Evolutionary conservation across 2,113 vertebrate genomes (phyloP), one percentile per base, ranked within the genome.

Genomic region (Phrynosoma blainvillii): DNA sequence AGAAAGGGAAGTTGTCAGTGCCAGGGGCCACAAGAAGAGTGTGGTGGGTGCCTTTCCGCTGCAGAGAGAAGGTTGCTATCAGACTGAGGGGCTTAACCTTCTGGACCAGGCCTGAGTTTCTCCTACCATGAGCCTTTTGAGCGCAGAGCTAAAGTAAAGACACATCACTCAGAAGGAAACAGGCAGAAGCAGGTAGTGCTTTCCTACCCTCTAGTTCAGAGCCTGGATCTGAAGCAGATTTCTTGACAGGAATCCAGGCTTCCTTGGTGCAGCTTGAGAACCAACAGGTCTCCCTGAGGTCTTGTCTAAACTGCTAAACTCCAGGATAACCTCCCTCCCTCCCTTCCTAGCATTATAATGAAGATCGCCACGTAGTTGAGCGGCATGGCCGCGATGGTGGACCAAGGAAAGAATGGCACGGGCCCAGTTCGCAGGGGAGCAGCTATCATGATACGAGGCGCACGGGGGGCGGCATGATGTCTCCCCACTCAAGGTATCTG

Each of bases 351-450:
- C 96, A 98, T 79, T 99, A 98, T 79, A 96, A 95, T 0, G 98
- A 98, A 5, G 98, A 98, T 18, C 97, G 98, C 30, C 98, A 98
- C 1, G 98, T 99, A 0, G 98, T 98, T 54, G 98, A 99, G 88
- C 97, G 98, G 54, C 98, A 98, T 1, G 95, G 97, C 87, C 96
- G 98, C 62, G 98, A 99, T 74, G 76, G 97, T 89, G 98, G 98
- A 89, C 97, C 98, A 94, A 98, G 98, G 90, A 99, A 99, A 95
- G 98, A 98, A 16, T 99, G 98, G 98, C 98, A 99, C 0, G 96
- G 97, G 1, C 97, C 98, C 0, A 93, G 97, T 82, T 98, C 98
- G 32, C 98, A 98, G 88, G 97, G 97, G 0, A 96, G 97, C 2
- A 95, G 97, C 18, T 99, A 98, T 84, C 94, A 97, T 2, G 98